These are phyloP conservation scores for Taeniopygia guttata DNA, from an alignment of 2,797 vertebrate genomes.

Conservation along the genomic window DNA sequence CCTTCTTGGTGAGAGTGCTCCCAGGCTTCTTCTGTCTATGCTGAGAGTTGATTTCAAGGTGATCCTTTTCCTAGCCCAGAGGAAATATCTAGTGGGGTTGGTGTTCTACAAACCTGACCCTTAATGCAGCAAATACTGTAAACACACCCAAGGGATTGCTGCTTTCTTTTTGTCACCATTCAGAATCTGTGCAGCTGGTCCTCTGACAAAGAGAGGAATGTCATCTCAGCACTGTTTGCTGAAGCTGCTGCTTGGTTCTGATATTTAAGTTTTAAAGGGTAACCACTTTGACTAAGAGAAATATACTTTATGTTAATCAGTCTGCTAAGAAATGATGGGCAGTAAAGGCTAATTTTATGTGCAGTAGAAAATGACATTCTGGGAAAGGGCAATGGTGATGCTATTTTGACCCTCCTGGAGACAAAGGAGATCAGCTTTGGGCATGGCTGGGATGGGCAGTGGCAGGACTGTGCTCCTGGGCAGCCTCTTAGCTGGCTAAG, in stretches of 20 bases:
- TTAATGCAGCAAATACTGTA: neutral
- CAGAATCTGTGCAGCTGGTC: neutral
- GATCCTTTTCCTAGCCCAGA: neutral
- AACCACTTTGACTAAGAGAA: neutral
- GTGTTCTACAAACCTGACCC: neutral
- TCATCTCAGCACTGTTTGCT: neutral
- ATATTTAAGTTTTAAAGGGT: neutral
- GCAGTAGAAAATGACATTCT: neutral
- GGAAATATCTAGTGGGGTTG: neutral
- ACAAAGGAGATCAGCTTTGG: neutral
- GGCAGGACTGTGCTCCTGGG: neutral
- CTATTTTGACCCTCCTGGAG: neutral
- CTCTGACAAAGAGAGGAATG: neutral
- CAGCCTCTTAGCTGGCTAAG: neutral
- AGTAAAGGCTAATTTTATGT: neutral
- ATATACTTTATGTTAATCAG: neutral
- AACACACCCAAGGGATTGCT: neutral
- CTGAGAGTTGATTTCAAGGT: neutral
- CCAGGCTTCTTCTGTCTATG: neutral
- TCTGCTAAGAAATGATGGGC: neutral
- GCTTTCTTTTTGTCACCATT: neutral
- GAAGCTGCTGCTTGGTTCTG: neutral
- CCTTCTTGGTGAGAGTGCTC: neutral
- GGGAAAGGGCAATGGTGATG: neutral
- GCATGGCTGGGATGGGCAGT: neutral